Evolutionary conservation across 2,888 invertebrate genomes (phyloP).

Genomic region (Dicycla oo): DNA sequence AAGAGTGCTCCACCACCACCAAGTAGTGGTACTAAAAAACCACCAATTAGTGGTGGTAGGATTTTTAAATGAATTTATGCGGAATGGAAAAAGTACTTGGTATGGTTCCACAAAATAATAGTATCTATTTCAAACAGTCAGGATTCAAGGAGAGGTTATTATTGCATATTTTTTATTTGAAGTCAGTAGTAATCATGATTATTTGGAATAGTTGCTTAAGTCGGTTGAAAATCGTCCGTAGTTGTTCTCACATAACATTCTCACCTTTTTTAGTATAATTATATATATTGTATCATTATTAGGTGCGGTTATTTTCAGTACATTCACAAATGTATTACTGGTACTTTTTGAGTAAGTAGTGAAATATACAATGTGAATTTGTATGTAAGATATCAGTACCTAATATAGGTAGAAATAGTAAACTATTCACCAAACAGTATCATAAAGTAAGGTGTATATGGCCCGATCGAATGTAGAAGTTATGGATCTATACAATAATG

Average conservation of each 20-base stretch:
- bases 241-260: constrained; percentile 29
- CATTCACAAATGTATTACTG: constrained; percentile 22
- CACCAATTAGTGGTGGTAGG: too few species aligned
- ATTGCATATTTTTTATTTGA: constrained; percentile 36
- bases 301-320: constrained; percentile 6
- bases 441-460: constrained; percentile 43
- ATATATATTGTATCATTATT: constrained; percentile 18
- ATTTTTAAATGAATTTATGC: neutral
- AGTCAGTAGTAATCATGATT: constrained; percentile 13
- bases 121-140: constrained; percentile 21
- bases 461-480: constrained; percentile 41
- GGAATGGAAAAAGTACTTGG: neutral
- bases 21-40: too few species aligned
- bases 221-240: neutral
- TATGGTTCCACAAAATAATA: neutral
- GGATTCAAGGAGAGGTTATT: constrained; percentile 28
- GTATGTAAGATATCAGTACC: neutral
- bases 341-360: constrained; percentile 1
- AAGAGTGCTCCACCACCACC: too few species aligned
- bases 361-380: constrained; percentile 8
- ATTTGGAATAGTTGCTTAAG: constrained; percentile 32
- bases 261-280: constrained; percentile 34
- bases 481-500: constrained; percentile 32
- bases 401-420: constrained; percentile 45
- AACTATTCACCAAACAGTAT: constrained; percentile 55